Conservation (phyloP, 2,888 invertebrate genomes). For the Hirtodrosophila confusa region DNA sequence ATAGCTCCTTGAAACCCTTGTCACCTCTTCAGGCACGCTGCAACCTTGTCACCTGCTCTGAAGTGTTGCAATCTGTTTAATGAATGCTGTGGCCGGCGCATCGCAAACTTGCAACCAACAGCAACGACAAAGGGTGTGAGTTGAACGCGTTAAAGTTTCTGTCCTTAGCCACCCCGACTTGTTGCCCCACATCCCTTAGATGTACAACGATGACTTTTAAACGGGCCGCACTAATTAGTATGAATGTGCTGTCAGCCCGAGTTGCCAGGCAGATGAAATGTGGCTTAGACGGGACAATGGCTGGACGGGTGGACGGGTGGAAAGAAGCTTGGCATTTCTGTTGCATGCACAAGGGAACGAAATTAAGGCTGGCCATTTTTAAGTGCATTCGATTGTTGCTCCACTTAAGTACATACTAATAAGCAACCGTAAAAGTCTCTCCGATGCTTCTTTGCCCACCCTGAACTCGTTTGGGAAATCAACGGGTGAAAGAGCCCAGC, state of each 20-base stretch:
- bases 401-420: no score
- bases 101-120: slow-evolving; percentile 14
- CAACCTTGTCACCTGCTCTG: slow-evolving; percentile 9
- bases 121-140: slow-evolving; percentile 14
- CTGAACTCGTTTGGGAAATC: no score
- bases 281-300: slow-evolving; percentile 1
- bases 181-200: no score
- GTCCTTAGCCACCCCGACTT: background rate
- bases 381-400: no score
- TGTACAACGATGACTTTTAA: slow-evolving; percentile 12
- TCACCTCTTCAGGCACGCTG: background rate
- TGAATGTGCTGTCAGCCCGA: slow-evolving; percentile 41
- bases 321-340: no score
- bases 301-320: background rate
- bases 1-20: no score
- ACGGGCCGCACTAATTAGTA: slow-evolving; percentile 54
- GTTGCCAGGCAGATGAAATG: slow-evolving; percentile 14
- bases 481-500: no score
- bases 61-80: slow-evolving; percentile 43
- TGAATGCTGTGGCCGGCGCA: slow-evolving; percentile 35
- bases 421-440: no score
- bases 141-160: slow-evolving; percentile 18
- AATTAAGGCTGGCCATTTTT: no score
- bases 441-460: no score
- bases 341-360: background rate